Base-by-base conservation (phyloP, 2,888 invertebrate genomes). In the Fissipunctia ypsillon region DNA sequence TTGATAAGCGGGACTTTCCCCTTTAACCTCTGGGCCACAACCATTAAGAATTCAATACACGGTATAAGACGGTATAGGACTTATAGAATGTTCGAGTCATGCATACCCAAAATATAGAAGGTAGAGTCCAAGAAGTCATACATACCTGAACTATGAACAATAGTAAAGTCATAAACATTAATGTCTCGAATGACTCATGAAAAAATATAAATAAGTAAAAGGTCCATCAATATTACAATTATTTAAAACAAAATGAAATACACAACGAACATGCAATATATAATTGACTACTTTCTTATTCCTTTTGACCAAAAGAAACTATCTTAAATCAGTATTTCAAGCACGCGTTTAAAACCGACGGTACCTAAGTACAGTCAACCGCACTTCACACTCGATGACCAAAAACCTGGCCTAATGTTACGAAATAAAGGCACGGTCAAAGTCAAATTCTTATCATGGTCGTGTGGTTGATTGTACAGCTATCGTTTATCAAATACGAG, bases 131-230 rank as follows among this genome's bases (percentile, higher is more conserved):
- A 56, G 54, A 38, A 43, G 9, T 25, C 16, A 71, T n/a, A 16
- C 72, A 28, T 56, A 72, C 28, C 38, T 22, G 19, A 73, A 72
- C 25, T 41, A 72, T 25, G 7, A 74, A 74, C 65, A 45, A 64
- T 25, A 28, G 28, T 63, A 14, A 52, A 28, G 10, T 38, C 14
- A 16, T 54, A n/a, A 60, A 61, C 2, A 16, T 25, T 1, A 52
- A 50, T 41, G 41, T 31, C 41, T 31, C 10, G 14, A 54, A 25
- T 66, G 5, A 38, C 4, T 65, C 16, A 31, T n/a, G 25, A 48
- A 28, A n/a, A 38, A 9, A 9, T 45, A 70, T 48, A 41, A 45
- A 35, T 25, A 38, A 22, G 22, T 22, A 48, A 38, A 22, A 28
- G 35, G 25, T 10, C 19, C 19, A 48, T 28, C 22, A 7, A 43